Conservation (phyloP, 2,797 vertebrate species). For the Lagocephalus sceleratus region DNA sequence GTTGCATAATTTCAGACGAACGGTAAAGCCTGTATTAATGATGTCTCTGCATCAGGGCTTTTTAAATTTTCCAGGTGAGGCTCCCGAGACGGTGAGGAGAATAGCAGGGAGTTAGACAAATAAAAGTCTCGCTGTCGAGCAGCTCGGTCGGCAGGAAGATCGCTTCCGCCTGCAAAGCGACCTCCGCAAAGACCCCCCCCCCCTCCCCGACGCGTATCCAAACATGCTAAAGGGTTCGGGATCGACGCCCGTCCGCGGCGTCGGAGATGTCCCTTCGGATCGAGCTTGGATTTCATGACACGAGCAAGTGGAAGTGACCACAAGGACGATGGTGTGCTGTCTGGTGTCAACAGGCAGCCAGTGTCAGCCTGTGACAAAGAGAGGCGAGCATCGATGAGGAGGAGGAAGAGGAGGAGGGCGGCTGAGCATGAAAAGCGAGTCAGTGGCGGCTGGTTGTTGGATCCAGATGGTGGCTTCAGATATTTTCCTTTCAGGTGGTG, state of each 20-base stretch:
- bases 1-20: not conserved
- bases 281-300: slow-evolving; percentile 29
- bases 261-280: slow-evolving; percentile 22
- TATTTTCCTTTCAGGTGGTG: slow-evolving; percentile 21
- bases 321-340: slow-evolving; percentile 38
- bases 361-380: slow-evolving; percentile 16
- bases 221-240: slow-evolving; percentile 11
- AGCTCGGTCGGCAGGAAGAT: too few relatives aligned
- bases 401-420: not conserved
- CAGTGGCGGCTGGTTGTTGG: slow-evolving; percentile 12
- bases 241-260: slow-evolving; percentile 11
- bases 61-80: slow-evolving; percentile 4
- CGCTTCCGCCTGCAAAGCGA: too few relatives aligned
- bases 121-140: not conserved
- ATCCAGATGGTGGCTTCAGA: slow-evolving; percentile 10
- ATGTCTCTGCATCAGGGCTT: slow-evolving; percentile 12
- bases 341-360: slow-evolving; percentile 34
- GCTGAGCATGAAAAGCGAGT: not conserved
- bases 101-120: slow-evolving; percentile 1
- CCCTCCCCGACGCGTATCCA: not conserved
- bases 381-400: slow-evolving; percentile 20
- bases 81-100: not conserved
- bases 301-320: slow-evolving; percentile 27
- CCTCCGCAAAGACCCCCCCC: too few relatives aligned
- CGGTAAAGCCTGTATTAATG: too few relatives aligned